Evolutionary conservation across 2,888 invertebrate species (phyloP).

Genomic region (Andrena dorsata): DNA sequence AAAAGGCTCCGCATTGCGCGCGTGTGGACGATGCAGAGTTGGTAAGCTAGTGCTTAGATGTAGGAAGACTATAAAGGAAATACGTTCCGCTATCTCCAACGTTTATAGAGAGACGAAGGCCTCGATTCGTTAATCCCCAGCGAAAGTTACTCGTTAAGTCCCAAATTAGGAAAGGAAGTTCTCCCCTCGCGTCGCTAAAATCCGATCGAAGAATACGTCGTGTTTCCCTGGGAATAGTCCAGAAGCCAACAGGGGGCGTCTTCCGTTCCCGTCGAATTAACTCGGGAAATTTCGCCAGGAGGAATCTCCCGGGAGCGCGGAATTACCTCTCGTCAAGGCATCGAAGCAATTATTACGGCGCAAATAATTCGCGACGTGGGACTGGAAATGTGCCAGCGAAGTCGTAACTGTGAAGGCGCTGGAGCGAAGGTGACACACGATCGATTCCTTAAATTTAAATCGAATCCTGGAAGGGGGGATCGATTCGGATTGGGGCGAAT

Average conservation of each 20-base stretch:
- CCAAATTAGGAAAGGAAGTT: not conserved
- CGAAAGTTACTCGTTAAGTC: too few relatives aligned
- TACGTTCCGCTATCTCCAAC: too few relatives aligned
- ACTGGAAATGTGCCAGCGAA: not conserved
- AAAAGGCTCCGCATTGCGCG: too few relatives aligned
- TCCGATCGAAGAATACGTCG: not conserved
- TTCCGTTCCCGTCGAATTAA: not conserved
- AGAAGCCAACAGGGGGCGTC: not conserved
- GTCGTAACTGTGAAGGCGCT: not conserved
- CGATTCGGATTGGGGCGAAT: too few relatives aligned
- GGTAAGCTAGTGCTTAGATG: too few relatives aligned
- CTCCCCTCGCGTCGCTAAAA: not conserved
- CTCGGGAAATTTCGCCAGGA: not conserved
- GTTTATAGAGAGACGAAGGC: too few relatives aligned
- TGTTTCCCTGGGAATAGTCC: not conserved
- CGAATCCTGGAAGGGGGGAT: not conserved
- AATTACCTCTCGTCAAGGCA: conserved; percentile 1
- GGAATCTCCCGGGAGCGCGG: not conserved
- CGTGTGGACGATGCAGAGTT: too few relatives aligned
- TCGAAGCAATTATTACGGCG: not conserved
- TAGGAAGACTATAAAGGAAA: too few relatives aligned
- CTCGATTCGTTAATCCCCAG: too few relatives aligned
- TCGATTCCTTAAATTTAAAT: not conserved
- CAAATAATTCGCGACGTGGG: not conserved
- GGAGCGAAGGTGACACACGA: not conserved